Percentiles rank a stretch among this genome's conserved stretches.
phyloP scores from a whole-genome alignment of 2,797 vertebrate genomes.

The Liasis olivaceus region DNA sequence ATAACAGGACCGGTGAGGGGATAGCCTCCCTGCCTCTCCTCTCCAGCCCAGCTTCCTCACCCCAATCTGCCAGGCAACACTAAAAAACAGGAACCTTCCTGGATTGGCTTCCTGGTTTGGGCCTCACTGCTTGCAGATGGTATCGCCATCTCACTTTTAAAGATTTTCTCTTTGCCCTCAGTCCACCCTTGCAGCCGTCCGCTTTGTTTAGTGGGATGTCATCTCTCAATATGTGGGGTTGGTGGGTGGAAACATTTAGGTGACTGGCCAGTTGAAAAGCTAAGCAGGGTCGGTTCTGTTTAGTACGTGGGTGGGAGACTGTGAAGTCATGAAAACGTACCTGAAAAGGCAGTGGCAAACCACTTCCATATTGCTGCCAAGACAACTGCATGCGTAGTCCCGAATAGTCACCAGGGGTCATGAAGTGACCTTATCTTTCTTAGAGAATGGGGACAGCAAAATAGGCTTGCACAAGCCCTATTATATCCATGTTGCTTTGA shows the following conservation, averaged over 20 bases:
- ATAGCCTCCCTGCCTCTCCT: background rate
- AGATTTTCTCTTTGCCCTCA: background rate
- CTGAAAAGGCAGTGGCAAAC: background rate
- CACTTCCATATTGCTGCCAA: background rate
- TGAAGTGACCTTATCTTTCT: background rate
- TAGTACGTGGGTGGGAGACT: background rate
- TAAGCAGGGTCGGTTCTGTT: background rate
- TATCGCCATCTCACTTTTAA: background rate
- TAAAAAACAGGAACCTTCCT: background rate
- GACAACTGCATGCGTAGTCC: background rate
- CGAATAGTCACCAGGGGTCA: background rate
- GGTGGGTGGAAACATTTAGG: background rate
- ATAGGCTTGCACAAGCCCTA: background rate
- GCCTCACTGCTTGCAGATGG: background rate
- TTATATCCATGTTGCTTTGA: background rate
- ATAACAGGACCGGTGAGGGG: background rate
- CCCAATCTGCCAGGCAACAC: background rate
- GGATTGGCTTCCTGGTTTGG: background rate
- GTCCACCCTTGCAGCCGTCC: background rate
- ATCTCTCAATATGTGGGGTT: background rate
- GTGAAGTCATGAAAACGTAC: background rate
- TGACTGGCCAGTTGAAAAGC: background rate
- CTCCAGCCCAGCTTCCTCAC: background rate
- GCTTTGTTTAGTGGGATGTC: background rate
- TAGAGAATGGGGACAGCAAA: background rate